These are phyloP conservation scores for Glossophaga mutica DNA, from an alignment of 2,797 vertebrate species.

Conservation along the genomic window DNA sequence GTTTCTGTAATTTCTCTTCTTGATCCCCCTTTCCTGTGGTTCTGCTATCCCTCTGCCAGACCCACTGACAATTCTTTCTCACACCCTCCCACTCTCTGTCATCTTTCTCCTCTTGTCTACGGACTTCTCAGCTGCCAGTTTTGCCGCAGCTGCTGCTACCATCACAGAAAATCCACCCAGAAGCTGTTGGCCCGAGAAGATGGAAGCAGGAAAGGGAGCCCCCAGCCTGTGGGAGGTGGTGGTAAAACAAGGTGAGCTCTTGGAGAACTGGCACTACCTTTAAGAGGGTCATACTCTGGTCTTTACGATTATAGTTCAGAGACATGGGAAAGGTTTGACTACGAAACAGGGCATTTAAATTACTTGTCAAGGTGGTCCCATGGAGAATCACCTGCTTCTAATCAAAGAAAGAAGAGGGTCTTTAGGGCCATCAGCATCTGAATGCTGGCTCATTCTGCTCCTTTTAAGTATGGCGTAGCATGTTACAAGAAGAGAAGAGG, in stretches of 20 bases:
- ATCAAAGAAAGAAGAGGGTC: neutral
- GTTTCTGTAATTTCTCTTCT: neutral
- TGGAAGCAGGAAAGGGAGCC: neutral
- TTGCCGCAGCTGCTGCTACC: neutral
- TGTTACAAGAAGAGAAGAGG: neutral
- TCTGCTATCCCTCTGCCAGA: neutral
- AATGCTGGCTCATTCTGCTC: neutral
- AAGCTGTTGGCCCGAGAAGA: neutral
- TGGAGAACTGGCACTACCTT: neutral
- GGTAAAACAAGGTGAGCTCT: neutral
- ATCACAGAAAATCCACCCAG: neutral
- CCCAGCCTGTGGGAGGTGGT: rapidly evolving
- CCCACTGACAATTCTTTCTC: neutral
- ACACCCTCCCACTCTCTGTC: neutral
- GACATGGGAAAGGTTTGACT: neutral
- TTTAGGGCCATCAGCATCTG: neutral
- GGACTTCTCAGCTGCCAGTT: neutral
- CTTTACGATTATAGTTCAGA: neutral
- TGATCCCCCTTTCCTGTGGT: neutral
- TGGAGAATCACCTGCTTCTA: neutral
- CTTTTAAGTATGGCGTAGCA: neutral
- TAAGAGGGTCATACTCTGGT: neutral
- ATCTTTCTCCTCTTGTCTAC: neutral
- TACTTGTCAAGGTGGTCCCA: neutral
- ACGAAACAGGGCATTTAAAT: neutral